These are phyloP conservation scores for Oreochromis tanganicae DNA, from an alignment of 2,113 vertebrate genomes.

Conservation along the genomic window DNA sequence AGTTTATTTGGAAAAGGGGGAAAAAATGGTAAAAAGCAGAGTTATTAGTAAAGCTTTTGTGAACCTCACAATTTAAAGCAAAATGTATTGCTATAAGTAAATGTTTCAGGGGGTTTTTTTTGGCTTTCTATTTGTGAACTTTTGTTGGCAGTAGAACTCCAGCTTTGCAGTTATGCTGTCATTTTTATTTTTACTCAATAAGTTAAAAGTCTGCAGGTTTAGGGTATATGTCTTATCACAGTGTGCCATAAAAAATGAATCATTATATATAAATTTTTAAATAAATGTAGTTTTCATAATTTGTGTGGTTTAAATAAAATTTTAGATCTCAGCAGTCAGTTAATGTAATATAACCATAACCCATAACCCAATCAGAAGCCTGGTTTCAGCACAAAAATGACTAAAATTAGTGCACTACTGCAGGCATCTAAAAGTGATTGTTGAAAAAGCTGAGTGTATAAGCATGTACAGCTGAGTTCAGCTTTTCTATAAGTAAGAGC, in stretches of 20 bases:
- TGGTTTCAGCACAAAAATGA: neutral
- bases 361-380: neutral
- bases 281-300: neutral
- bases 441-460: neutral
- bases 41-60: neutral
- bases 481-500: neutral
- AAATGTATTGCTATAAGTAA: neutral
- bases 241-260: neutral
- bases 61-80: neutral
- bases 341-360: neutral
- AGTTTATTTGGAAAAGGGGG: neutral
- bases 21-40: accelerated
- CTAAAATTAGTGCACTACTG: neutral
- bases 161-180: neutral
- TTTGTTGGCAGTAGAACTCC: neutral
- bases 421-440: neutral
- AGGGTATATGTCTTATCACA: neutral
- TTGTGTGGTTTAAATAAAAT: neutral
- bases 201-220: neutral
- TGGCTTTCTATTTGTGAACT: neutral
- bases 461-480: neutral
- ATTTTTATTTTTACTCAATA: neutral
- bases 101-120: accelerated
- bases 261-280: neutral
- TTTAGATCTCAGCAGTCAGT: neutral